Evolutionary conservation across 2,113 vertebrate species (phyloP).

Genomic region (Ammodytes dubius): DNA sequence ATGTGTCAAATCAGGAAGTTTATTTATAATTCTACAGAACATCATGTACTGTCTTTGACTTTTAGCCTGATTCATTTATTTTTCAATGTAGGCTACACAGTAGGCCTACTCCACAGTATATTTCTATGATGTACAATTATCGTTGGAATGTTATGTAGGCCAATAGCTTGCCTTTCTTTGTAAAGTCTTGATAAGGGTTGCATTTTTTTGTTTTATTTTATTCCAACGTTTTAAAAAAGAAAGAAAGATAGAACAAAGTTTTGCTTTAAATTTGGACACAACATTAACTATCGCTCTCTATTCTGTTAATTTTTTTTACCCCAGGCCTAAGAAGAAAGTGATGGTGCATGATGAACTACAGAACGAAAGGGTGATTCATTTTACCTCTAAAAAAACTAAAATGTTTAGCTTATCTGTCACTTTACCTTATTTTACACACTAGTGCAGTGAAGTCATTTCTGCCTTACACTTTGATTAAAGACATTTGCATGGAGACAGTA

Average conservation of each 20-base stretch:
- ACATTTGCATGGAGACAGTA: slow-evolving; percentile 29
- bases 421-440: neutral
- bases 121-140: neutral
- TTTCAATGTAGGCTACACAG: neutral
- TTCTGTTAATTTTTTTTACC: neutral
- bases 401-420: neutral
- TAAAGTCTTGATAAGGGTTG: neutral
- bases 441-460: neutral
- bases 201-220: neutral
- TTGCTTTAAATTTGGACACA: neutral
- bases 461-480: neutral
- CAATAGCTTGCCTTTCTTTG: neutral
- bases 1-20: neutral
- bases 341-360: neutral
- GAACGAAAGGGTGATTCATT: neutral
- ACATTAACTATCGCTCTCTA: neutral
- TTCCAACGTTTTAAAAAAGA: neutral
- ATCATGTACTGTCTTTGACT: neutral
- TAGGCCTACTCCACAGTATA: too few relatives aligned
- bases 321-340: neutral
- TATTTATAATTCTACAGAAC: neutral
- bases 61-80: neutral
- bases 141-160: neutral
- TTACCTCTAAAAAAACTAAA: neutral
- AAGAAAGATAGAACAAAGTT: too few relatives aligned